A percentile compares a stretch with the other conserved stretches of the same genome.
phyloP scores from a whole-genome alignment of 2,797 vertebrate genomes.

The Choloepus didactylus region DNA sequence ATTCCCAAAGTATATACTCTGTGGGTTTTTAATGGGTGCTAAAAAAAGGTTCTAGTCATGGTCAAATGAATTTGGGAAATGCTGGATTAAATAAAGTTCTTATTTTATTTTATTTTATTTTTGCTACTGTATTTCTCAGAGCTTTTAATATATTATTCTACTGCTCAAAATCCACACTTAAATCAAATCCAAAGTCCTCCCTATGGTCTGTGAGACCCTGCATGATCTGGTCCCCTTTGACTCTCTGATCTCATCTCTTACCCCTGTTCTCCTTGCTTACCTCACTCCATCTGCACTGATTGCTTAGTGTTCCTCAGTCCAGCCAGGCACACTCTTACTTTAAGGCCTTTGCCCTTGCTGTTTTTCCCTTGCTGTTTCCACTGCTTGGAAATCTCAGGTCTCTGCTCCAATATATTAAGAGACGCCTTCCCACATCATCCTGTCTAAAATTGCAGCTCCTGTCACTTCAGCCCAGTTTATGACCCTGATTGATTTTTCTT shows the following conservation, averaged over 20 bases:
- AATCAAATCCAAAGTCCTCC: background rate
- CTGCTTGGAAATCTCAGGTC: background rate
- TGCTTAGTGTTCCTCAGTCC: background rate
- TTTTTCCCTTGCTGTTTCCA: background rate
- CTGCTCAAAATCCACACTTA: background rate
- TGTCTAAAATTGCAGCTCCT: background rate
- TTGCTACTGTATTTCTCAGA: background rate
- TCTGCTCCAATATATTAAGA: background rate
- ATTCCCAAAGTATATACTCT: constrained; percentile 12
- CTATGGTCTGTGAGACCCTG: background rate
- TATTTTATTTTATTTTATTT: background rate
- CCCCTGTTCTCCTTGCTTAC: background rate
- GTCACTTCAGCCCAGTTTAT: background rate
- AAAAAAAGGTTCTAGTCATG: constrained; percentile 51
- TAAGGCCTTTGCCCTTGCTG: background rate
- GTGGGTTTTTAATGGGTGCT: constrained; percentile 45
- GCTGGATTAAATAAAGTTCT: constrained; percentile 46
- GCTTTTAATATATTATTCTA: background rate
- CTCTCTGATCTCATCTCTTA: background rate
- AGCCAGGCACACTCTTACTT: background rate
- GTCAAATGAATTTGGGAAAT: constrained; percentile 66
- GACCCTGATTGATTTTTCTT: background rate
- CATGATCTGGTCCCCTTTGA: background rate
- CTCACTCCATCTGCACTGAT: background rate
- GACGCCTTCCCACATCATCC: background rate